Evolutionary conservation across 2,888 invertebrate species (phyloP), one percentile per base, ranked within the genome.

Genomic region (Drosophila anceps): DNA sequence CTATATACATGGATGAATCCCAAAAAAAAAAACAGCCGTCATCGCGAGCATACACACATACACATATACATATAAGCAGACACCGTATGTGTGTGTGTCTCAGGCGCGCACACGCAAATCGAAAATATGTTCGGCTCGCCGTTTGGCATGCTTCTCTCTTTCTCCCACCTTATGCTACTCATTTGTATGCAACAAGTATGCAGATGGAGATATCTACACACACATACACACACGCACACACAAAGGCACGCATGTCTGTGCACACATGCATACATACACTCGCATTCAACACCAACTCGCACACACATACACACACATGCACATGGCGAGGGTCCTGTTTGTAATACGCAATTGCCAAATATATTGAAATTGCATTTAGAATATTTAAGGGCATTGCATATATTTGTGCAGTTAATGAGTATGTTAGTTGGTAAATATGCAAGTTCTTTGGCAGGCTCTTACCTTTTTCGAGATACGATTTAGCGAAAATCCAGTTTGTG

Each of bases 391-490:
- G 31, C 59, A 59, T 53, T 60, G 39, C 60, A 58, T 31, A 58
- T 31, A 57, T 41, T 35, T 63, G 54, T 61, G 51, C 37, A 62
- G 41, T n/a, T 57, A 9, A n/a, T n/a, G n/a, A n/a, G 27, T 33
- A 6, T 50, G 27, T 48, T 53, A 54, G 66, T 57, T 69, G 33
- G 37, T 31, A 18, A 73, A 54, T 62, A 4, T 31, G 46, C 33
- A 53, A 46, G 41, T 54, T 48, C 50, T 46, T 41, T 69, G 46
- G 54, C 73, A 76, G 69, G 80, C 80, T 82, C 79, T 82, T 94
- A 95, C 96, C 95, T 95, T 95, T 93, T 96, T 95, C 84, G 96
- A 96, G 93, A 96, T 96, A 94, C 97, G 95, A 92, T 95, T 96
- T 89, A 96, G 95, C 88, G 96, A 94, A 92, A 95, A 95, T 92